A percentile compares a stretch with the other conserved stretches of the same genome.
phyloP scores from a whole-genome alignment of 2,113 vertebrate species.

The Heptranchias perlo region DNA sequence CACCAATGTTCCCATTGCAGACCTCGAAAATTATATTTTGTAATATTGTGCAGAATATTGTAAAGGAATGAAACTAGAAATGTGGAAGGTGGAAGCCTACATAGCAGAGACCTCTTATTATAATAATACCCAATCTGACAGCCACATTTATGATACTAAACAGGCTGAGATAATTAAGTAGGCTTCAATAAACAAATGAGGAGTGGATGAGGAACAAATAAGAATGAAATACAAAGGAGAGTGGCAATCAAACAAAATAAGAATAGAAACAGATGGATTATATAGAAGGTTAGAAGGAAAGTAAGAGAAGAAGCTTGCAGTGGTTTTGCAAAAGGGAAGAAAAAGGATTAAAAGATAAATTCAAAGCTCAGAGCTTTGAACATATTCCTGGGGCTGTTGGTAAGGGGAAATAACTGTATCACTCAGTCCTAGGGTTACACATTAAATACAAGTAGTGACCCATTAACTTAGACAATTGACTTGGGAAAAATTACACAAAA shows the following conservation, averaged over 20 bases:
- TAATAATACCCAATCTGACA: conserved; percentile 38
- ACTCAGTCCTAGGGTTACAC: background rate
- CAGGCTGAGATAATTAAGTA: conserved; percentile 34
- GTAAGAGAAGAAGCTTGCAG: background rate
- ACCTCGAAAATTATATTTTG: conserved; percentile 34
- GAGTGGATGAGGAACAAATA: background rate
- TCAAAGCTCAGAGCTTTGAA: conserved; percentile 19
- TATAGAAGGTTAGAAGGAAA: conserved; percentile 14
- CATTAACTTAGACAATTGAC: background rate
- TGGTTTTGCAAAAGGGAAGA: background rate
- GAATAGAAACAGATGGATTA: conserved; percentile 25
- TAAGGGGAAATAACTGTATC: background rate
- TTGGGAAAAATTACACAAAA: background rate
- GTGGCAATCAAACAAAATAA: conserved; percentile 22
- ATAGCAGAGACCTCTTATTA: conserved; percentile 29
- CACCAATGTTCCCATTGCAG: conserved; percentile 25
- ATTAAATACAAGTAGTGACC: background rate
- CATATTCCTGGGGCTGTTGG: background rate
- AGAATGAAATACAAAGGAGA: conserved; percentile 32
- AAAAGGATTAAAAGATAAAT: background rate
- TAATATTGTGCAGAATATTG: conserved; percentile 36
- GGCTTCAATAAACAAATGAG: conserved; percentile 36
- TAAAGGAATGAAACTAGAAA: conserved; percentile 32
- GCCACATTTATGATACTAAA: conserved; percentile 36
- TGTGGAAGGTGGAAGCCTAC: conserved; percentile 2